A percentile compares a stretch with the other conserved stretches of the same genome.
These are phyloP conservation scores for Dugesia japonica DNA, from an alignment of 2,888 invertebrate species.

Conservation along the genomic window DNA sequence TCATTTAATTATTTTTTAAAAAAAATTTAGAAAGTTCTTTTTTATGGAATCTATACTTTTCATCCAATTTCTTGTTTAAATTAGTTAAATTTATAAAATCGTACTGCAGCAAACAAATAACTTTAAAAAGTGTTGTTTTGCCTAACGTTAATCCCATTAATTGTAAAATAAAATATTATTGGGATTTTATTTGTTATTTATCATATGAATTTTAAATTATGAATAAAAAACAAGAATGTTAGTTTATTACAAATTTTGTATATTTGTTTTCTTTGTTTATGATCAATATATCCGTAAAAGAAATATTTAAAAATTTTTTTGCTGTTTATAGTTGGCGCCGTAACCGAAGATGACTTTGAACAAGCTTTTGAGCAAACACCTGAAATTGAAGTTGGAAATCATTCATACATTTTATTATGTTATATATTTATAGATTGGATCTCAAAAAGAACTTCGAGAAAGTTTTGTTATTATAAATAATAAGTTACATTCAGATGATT, in stretches of 20 bases:
- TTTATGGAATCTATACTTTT: too few relatives aligned
- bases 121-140: background rate
- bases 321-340: conserved; percentile 58
- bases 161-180: too few relatives aligned
- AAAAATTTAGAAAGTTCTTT: too few relatives aligned
- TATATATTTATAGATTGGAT: background rate
- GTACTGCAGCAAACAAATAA: conserved; percentile 13
- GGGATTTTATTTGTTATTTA: too few relatives aligned
- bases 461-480: background rate
- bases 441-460: background rate
- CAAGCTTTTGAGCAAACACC: conserved; percentile 69
- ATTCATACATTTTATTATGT: background rate
- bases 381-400: conserved; percentile 50
- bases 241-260: background rate
- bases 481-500: background rate
- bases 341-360: conserved; percentile 72
- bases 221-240: conserved; percentile 6
- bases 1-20: too few relatives aligned
- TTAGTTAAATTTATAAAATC: conserved; percentile 8
- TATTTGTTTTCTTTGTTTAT: background rate
- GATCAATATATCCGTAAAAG: background rate
- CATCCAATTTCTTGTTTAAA: background rate
- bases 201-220: background rate
- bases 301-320: background rate
- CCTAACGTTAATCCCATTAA: too few relatives aligned